Percentiles rank a stretch among this genome's conserved stretches.
phyloP scores from a whole-genome alignment of 2,797 vertebrate genomes.

The Sebastes trivittatus region DNA sequence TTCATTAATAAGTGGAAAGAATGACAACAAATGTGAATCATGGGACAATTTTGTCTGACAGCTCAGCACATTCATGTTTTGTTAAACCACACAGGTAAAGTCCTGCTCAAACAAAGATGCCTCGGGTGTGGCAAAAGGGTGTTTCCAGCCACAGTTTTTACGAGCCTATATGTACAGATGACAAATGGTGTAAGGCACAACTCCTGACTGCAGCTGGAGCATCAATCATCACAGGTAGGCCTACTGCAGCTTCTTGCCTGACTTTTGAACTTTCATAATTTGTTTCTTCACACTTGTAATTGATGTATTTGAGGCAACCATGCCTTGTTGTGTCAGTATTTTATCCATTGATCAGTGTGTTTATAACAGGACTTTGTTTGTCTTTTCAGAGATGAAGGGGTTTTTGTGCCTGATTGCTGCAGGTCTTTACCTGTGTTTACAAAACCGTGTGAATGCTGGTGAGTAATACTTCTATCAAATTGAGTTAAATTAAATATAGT shows the following conservation, averaged over 20 bases:
- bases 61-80: too few relatives aligned
- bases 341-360: neutral
- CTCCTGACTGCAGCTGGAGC: neutral
- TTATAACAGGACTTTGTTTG: neutral
- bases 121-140: neutral
- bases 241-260: neutral
- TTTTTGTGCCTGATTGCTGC: conserved; percentile 18
- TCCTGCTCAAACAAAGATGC: too few relatives aligned
- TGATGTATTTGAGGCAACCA: neutral
- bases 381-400: conserved; percentile 48
- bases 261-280: neutral
- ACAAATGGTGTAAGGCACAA: neutral
- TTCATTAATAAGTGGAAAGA: too few relatives aligned
- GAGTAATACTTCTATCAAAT: neutral
- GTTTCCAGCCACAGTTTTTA: neutral
- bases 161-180: neutral
- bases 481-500: neutral
- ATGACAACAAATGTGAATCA: too few relatives aligned
- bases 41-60: too few relatives aligned
- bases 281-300: neutral
- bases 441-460: conserved; percentile 25
- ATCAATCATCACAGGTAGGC: neutral
- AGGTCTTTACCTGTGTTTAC: conserved; percentile 29
- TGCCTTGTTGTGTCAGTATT: neutral
- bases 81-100: too few relatives aligned